phyloP scores from a whole-genome alignment of 1,140 invertebrate genomes.

The Sipha flava region DNA sequence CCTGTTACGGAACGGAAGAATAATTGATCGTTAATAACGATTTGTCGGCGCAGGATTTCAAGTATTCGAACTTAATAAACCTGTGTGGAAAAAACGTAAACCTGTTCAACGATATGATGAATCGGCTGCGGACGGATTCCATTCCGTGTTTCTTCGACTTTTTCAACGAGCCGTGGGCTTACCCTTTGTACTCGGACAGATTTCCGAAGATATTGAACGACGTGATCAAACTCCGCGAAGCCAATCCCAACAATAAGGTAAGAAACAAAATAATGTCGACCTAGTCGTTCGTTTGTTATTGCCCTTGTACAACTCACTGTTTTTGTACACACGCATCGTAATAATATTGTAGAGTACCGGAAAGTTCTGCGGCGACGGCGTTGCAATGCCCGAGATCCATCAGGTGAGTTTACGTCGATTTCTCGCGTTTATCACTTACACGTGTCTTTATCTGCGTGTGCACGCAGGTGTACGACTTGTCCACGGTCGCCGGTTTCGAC shows the following conservation, averaged over 20 bases:
- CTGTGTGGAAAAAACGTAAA: neutral
- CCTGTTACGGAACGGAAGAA: too few relatives aligned
- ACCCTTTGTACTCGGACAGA: neutral
- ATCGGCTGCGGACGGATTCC: neutral
- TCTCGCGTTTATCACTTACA: too few relatives aligned
- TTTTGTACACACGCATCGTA: neutral
- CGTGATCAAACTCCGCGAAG: neutral
- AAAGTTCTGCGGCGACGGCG: neutral
- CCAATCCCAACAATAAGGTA: neutral
- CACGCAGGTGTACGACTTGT: too few relatives aligned
- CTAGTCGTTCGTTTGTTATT: too few relatives aligned
- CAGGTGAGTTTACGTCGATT: too few relatives aligned
- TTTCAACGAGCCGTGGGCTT: neutral
- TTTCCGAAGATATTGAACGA: neutral
- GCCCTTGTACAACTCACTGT: too few relatives aligned
- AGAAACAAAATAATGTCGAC: neutral
- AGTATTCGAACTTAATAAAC: neutral
- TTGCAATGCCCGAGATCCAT: too few relatives aligned
- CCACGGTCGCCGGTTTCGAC: too few relatives aligned
- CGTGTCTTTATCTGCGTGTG: neutral
- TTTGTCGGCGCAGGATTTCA: neutral
- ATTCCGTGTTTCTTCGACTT: neutral
- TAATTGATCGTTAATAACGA: too few relatives aligned
- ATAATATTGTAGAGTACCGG: neutral
- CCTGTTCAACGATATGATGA: neutral